A percentile compares a stretch with the other conserved stretches of the same genome.
phyloP scores from a whole-genome alignment of 2,888 invertebrate genomes.

The Embidobia sp. region DNA sequence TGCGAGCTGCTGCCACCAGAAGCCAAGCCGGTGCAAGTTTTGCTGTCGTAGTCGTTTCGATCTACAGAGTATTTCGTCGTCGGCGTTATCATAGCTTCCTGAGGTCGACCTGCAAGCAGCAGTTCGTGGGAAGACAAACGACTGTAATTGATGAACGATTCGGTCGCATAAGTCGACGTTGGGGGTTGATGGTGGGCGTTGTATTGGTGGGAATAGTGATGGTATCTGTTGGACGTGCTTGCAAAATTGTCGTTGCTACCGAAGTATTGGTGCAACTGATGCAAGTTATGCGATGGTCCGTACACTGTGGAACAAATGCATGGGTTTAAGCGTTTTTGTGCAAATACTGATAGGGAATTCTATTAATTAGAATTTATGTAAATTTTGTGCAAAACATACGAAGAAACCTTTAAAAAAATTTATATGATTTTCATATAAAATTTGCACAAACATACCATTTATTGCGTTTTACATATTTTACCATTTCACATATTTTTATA shows the following conservation, averaged over 20 bases:
- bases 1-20: slow-evolving; percentile 43
- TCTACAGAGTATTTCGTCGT: slow-evolving; percentile 41
- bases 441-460: too few species aligned
- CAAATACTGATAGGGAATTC: too few species aligned
- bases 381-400: too few species aligned
- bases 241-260: slow-evolving; percentile 77
- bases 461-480: too few species aligned
- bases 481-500: too few species aligned
- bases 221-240: slow-evolving; percentile 74
- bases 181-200: slow-evolving; percentile 70
- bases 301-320: slow-evolving; percentile 70
- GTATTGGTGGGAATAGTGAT: slow-evolving; percentile 76
- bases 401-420: too few species aligned
- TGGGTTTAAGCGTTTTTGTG: too few species aligned
- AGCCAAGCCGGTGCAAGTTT: slow-evolving; percentile 57
- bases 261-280: slow-evolving; percentile 78
- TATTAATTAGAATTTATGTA: too few species aligned
- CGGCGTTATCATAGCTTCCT: slow-evolving; percentile 66
- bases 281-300: slow-evolving; percentile 74
- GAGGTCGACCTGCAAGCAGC: slow-evolving; percentile 70
- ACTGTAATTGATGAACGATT: slow-evolving; percentile 77
- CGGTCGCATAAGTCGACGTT: slow-evolving; percentile 73
- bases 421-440: too few species aligned
- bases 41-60: slow-evolving; percentile 68
- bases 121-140: slow-evolving; percentile 73